A percentile compares a stretch with the other conserved stretches of the same genome.
Conservation (phyloP, 1,140 invertebrate species). For the Drosophila takahashii region DNA sequence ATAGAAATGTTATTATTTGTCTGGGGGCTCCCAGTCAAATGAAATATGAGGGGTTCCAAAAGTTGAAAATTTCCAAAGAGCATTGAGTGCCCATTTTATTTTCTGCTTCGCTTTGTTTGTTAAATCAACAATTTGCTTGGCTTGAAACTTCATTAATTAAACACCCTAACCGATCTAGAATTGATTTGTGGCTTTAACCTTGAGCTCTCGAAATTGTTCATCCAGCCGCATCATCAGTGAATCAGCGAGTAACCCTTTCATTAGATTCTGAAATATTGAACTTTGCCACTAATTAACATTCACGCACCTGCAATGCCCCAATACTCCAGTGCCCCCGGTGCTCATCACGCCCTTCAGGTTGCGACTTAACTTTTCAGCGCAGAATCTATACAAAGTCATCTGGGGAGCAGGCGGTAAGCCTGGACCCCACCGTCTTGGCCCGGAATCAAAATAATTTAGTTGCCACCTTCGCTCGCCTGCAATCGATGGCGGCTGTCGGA, state of each 20-base stretch:
- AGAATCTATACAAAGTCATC: conserved; percentile 59
- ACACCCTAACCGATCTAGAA: conserved; percentile 10
- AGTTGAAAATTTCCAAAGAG: conserved; percentile 24
- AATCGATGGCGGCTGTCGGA: conserved; percentile 72
- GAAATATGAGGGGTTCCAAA: conserved; percentile 32
- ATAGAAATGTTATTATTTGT: conserved; percentile 78
- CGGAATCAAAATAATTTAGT: conserved; percentile 78
- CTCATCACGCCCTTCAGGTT: conserved; percentile 43
- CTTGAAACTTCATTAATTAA: conserved; percentile 36
- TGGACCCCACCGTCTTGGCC: conserved; percentile 7
- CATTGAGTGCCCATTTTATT: conserved; percentile 12
- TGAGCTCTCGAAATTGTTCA: conserved; percentile 8
- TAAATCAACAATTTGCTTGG: conserved; percentile 14
- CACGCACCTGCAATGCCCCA: conserved; percentile 2
- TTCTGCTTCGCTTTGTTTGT: conserved; percentile 1
- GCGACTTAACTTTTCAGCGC: conserved; percentile 53
- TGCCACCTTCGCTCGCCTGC: conserved; percentile 61
- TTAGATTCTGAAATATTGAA: conserved; percentile 40
- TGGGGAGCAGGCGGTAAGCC: too few relatives aligned
- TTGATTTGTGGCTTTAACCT: conserved; percentile 28
- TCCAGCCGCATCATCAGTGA: conserved; percentile 6
- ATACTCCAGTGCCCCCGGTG: neutral
- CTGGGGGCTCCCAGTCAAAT: conserved; percentile 29
- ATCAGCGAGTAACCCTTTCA: conserved; percentile 21
- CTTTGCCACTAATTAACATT: conserved; percentile 40